Evolutionary conservation across 2,888 invertebrate species (phyloP).

Genomic region (Sarcophaga subvicina): DNA sequence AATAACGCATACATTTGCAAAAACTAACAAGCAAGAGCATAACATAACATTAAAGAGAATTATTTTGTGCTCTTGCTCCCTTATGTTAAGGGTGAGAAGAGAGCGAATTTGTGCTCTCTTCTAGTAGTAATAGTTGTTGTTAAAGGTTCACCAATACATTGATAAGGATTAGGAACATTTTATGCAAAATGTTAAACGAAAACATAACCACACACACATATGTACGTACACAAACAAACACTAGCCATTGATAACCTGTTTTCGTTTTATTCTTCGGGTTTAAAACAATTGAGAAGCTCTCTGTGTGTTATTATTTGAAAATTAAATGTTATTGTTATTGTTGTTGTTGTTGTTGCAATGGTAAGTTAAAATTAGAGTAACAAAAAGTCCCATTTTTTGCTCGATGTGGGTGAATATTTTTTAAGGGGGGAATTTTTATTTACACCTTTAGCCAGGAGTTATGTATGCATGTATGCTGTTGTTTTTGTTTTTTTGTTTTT

Average conservation of each 20-base stretch:
- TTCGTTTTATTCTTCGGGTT: background rate
- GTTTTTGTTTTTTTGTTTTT: background rate
- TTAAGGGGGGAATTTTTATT: background rate
- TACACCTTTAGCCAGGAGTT: background rate
- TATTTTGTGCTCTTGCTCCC: too few relatives aligned
- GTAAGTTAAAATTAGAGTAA: slow-evolving; percentile 3
- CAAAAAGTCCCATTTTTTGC: background rate
- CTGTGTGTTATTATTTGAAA: background rate
- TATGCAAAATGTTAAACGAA: too few relatives aligned
- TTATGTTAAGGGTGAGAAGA: too few relatives aligned
- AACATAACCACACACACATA: too few relatives aligned
- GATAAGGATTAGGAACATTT: too few relatives aligned
- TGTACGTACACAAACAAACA: background rate
- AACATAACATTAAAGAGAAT: background rate
- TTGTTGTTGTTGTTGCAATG: background rate
- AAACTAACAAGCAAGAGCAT: background rate
- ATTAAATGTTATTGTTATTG: background rate
- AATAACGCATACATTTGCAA: background rate
- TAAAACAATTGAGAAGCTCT: slow-evolving; percentile 23
- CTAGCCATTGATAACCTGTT: slow-evolving; percentile 57
- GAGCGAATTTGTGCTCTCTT: too few relatives aligned
- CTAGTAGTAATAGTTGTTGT: too few relatives aligned
- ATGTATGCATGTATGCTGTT: background rate
- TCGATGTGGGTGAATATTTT: background rate
- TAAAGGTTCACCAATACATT: too few relatives aligned